Percentiles rank a stretch among this genome's conserved stretches.
phyloP scores from a whole-genome alignment of 2,888 invertebrate species.

The Watsonalla binaria region DNA sequence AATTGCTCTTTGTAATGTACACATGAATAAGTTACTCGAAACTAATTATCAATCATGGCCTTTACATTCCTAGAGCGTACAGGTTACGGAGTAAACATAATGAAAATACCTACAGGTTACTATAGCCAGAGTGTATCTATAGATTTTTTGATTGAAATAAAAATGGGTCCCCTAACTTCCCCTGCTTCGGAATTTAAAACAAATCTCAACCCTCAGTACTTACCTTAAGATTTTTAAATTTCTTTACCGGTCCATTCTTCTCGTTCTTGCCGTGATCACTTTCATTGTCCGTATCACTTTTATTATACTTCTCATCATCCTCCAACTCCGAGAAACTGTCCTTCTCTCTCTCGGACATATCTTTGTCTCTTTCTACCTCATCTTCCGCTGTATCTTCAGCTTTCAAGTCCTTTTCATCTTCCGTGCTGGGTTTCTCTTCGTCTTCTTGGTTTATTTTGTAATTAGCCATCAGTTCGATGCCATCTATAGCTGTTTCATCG shows the following conservation, averaged over 20 bases:
- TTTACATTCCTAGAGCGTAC: no score
- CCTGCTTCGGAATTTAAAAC: no score
- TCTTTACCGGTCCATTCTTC: constrained; percentile 41
- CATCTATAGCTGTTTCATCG: constrained; percentile 73
- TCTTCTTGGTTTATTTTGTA: constrained; percentile 59
- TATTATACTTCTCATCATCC: constrained; percentile 70
- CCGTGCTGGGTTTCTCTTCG: constrained; percentile 60
- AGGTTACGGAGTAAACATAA: no score
- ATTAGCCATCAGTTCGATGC: constrained; percentile 70
- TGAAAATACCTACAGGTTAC: no score
- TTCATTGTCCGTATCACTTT: constrained; percentile 71
- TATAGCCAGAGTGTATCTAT: no score
- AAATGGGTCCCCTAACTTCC: no score
- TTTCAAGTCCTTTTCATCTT: constrained; percentile 61
- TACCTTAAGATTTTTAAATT: constrained; percentile 69
- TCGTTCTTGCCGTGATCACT: constrained; percentile 58
- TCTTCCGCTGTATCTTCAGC: constrained; percentile 55
- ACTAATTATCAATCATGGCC: no score
- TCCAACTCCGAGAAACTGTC: constrained; percentile 74
- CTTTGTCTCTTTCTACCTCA: constrained; percentile 39
- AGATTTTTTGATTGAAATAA: no score
- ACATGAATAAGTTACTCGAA: no score
- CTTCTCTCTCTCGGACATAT: constrained; percentile 59
- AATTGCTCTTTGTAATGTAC: no score
- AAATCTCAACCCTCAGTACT: neutral